A percentile compares a stretch with the other conserved stretches of the same genome.
phyloP scores from a whole-genome alignment of 2,797 vertebrate species.

The Tinamus major region DNA sequence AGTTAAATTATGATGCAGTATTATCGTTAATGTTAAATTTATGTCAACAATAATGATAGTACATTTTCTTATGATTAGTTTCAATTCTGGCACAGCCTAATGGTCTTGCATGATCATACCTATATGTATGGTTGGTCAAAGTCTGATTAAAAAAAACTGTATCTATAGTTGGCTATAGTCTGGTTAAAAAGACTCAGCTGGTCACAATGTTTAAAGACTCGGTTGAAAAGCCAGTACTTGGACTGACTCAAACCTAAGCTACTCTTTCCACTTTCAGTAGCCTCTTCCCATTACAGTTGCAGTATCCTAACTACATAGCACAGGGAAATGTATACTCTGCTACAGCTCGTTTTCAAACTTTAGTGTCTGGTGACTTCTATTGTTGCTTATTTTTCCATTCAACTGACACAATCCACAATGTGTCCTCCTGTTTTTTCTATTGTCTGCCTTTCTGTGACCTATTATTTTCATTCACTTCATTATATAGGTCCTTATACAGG shows the following conservation, averaged over 20 bases:
- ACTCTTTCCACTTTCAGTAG: neutral
- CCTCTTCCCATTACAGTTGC: neutral
- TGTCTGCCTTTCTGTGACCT: neutral
- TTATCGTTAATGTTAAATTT: slow-evolving; percentile 1
- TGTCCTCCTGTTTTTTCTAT: neutral
- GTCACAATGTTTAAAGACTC: neutral
- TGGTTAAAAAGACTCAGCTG: neutral
- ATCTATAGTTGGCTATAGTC: neutral
- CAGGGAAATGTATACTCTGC: neutral
- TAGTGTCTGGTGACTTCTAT: neutral
- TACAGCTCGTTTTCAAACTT: neutral
- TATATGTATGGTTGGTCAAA: neutral
- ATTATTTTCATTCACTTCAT: neutral
- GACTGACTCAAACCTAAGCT: neutral
- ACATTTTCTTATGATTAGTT: neutral
- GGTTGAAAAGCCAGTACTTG: neutral
- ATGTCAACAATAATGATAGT: neutral
- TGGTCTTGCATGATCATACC: neutral
- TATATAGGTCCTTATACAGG: neutral
- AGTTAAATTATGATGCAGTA: neutral
- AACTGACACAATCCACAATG: neutral
- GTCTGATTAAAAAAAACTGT: neutral
- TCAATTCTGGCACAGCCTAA: neutral
- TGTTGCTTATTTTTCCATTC: neutral
- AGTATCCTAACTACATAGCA: neutral